Percentiles rank a stretch among this genome's conserved stretches.
phyloP scores from a whole-genome alignment of 2,888 invertebrate species.

The Nudaria mundana region DNA sequence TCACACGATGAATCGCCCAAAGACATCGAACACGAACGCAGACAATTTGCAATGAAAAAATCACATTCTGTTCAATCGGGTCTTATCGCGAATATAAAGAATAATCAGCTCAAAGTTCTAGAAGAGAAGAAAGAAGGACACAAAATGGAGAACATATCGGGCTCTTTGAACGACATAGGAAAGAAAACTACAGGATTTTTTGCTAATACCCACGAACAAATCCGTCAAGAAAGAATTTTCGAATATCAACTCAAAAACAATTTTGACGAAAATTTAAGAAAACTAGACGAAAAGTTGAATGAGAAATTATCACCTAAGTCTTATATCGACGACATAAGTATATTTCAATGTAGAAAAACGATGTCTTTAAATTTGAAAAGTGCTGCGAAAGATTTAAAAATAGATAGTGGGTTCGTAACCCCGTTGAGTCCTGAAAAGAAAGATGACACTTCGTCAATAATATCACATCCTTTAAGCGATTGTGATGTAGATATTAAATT shows the following conservation, averaged over 20 bases:
- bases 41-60: slow-evolving; percentile 64
- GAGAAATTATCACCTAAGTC: slow-evolving; percentile 50
- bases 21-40: slow-evolving; percentile 47
- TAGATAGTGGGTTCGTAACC: slow-evolving; percentile 85
- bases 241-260: slow-evolving; percentile 72
- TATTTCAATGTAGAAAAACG: slow-evolving; percentile 59
- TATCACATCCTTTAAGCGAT: slow-evolving; percentile 88
- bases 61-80: slow-evolving; percentile 73
- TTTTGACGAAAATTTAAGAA: slow-evolving; percentile 70
- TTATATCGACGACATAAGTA: slow-evolving; percentile 54
- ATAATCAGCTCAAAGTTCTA: slow-evolving; percentile 70
- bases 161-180: slow-evolving; percentile 56
- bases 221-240: slow-evolving; percentile 82
- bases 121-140: slow-evolving; percentile 58
- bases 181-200: slow-evolving; percentile 78
- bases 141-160: slow-evolving; percentile 43
- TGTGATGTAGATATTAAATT: slow-evolving; percentile 91
- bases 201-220: slow-evolving; percentile 85
- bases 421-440: slow-evolving; percentile 79
- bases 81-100: slow-evolving; percentile 48
- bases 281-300: slow-evolving; percentile 58
- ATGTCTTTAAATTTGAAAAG: slow-evolving; percentile 66
- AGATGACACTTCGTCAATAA: slow-evolving; percentile 57
- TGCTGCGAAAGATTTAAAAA: slow-evolving; percentile 37
- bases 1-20: slow-evolving; percentile 47